These are phyloP conservation scores for Eulemur albifrons DNA, from an alignment of 2,797 vertebrate genomes.

Conservation along the genomic window DNA sequence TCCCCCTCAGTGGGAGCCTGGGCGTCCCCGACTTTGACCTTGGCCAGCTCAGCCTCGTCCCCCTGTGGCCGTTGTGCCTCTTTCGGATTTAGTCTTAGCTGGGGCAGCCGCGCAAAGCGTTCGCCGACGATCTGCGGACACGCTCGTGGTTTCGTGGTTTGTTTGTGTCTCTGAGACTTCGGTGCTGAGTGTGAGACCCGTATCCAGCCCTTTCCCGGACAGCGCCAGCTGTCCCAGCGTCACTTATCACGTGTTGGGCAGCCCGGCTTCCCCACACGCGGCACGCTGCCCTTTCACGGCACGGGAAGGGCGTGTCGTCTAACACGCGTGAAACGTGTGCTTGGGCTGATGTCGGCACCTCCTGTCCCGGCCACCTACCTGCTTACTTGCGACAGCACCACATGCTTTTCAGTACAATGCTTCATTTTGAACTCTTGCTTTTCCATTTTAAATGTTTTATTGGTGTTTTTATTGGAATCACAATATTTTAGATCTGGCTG, in stretches of 20 bases:
- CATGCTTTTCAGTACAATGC: not conserved
- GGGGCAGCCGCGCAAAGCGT: fast-evolving
- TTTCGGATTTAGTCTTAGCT: not conserved
- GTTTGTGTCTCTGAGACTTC: not conserved
- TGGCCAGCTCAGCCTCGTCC: not conserved
- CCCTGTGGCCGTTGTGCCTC: too few relatives aligned
- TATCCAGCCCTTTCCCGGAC: fast-evolving
- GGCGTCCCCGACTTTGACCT: not conserved
- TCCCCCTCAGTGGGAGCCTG: not conserved
- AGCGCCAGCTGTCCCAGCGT: not conserved
- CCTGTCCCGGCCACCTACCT: fast-evolving
- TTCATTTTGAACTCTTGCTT: not conserved
- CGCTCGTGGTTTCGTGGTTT: fast-evolving
- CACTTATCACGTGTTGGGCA: fast-evolving
- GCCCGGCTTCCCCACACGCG: too few relatives aligned
- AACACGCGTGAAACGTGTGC: too few relatives aligned
- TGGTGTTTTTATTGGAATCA: not conserved
- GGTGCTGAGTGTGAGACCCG: not conserved
- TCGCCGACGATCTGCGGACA: not conserved
- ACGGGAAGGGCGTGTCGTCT: not conserved
- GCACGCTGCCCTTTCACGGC: fast-evolving
- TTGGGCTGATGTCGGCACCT: fast-evolving
- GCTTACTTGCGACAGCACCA: fast-evolving
- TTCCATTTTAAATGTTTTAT: not conserved
- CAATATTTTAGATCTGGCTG: fast-evolving